Conservation (phyloP, 2,888 invertebrate species). For the Eucera pruinosa region DNA sequence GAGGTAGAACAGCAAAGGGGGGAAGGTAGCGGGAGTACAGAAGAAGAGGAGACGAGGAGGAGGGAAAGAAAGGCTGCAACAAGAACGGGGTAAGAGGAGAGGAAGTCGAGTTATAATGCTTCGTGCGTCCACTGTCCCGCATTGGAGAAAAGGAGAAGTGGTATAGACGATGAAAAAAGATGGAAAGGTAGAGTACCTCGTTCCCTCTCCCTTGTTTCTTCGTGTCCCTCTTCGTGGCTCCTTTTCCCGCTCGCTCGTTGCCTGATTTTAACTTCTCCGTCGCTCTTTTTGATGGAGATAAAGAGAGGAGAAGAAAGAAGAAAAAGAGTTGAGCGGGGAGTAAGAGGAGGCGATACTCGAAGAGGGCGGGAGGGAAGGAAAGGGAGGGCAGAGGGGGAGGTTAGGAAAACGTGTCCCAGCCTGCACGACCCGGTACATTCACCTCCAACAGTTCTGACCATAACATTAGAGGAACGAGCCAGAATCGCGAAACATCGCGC, state of each 20-base stretch:
- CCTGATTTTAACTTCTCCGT: constrained; percentile 2
- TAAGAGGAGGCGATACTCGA: not conserved
- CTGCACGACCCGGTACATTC: constrained; percentile 83
- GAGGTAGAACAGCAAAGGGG: constrained; percentile 7
- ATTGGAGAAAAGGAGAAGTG: constrained; percentile 35
- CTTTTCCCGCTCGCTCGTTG: not conserved
- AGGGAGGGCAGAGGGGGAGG: constrained; percentile 49
- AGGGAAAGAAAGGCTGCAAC: constrained; percentile 44
- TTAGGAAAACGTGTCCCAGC: constrained; percentile 82
- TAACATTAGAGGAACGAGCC: constrained; percentile 75
- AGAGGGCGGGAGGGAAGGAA: constrained; percentile 15
- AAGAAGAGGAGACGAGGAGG: constrained; percentile 42
- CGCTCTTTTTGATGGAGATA: constrained; percentile 32
- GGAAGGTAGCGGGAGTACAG: constrained; percentile 38
- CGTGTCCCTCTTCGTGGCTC: constrained; percentile 51
- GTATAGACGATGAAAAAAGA: constrained; percentile 24
- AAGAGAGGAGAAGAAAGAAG: constrained; percentile 60
- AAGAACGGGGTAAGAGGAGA: constrained; percentile 37
- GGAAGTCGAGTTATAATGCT: constrained; percentile 76
- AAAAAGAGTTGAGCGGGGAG: constrained; percentile 36
- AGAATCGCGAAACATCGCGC: constrained; percentile 46
- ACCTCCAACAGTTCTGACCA: constrained; percentile 77
- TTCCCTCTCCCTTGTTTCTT: constrained; percentile 28
- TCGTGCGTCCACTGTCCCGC: constrained; percentile 75
- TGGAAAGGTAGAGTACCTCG: constrained; percentile 34